Base-by-base conservation (phyloP, 2,113 vertebrate species). In the Hassar affinis region DNA sequence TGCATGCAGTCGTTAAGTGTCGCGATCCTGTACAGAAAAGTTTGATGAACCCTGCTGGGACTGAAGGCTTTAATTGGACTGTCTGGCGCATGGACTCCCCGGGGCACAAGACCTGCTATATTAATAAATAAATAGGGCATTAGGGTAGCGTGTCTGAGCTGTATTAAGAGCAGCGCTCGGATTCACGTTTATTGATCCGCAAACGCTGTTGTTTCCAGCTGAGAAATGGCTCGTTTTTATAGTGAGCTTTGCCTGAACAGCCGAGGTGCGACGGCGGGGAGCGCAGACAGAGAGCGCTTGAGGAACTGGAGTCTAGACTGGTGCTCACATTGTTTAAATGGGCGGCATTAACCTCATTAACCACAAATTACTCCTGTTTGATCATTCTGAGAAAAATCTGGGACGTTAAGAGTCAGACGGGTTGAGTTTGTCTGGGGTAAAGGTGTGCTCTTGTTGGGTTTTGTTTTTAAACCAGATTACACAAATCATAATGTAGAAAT, bases 291-390 rank as follows among this genome's bases (percentile, higher is more conserved):
- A 42, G 83, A 56, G 81, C 77, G 76, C 77, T 47, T 15, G 86
- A 84, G 71, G 86, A 87, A 85, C 83, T 86, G 87, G 80, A 85
- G 87, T 88, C 87, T 88, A 88, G 87, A 87, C 87, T 86, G 78
- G 52, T 81, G 35, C 47, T 72, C 81, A 85, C 78, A 81, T 87
- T 88, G 87, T 86, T 86, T 84, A 79, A 88, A 85, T 80, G 81
- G 87, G 85, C 59, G 83, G 38, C 80, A 82, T 77, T 78, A 66
- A 75, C 84, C 82, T 76, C 57, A 56, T 78, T 77, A 79, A 79
- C 33, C 66, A 79, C 74, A 78, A 75, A 68, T 35, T 33, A 86
- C 87, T 56, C 17, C 30, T 89, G 88, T 92, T 87, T 89, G 87
- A 87, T 49, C 85, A 85, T 84, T 87, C 88, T 84, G 86, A 90